These are phyloP conservation scores for Thryonomys swinderianus DNA, from an alignment of 2,113 vertebrate genomes.

Conservation along the genomic window DNA sequence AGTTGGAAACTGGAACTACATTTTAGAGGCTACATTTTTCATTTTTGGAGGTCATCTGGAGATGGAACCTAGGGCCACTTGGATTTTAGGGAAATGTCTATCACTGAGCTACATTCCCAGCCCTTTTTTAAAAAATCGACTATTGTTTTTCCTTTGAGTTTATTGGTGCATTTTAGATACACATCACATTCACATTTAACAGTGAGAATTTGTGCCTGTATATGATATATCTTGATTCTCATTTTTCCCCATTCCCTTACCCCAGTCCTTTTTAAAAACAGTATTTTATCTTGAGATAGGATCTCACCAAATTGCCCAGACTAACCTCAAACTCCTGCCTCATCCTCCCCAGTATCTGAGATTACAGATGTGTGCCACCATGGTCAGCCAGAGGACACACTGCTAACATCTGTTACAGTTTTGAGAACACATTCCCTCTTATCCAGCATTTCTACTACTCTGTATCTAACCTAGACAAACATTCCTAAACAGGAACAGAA, in stretches of 20 bases:
- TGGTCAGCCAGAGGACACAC: not conserved
- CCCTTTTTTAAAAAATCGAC: not conserved
- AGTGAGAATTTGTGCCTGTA: too few relatives aligned
- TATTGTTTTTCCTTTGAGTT: too few relatives aligned
- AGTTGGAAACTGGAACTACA: slow-evolving; percentile 35
- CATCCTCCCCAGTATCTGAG: not conserved
- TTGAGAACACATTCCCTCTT: slow-evolving; percentile 29
- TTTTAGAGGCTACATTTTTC: not conserved
- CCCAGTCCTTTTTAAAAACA: not conserved
- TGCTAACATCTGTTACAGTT: slow-evolving; percentile 45
- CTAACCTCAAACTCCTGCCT: not conserved
- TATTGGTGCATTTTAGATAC: too few relatives aligned
- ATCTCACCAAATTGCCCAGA: not conserved
- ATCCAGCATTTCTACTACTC: slow-evolving; percentile 16
- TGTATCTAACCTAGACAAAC: slow-evolving; percentile 1
- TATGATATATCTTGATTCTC: too few relatives aligned
- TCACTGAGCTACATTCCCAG: not conserved
- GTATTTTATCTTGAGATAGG: not conserved
- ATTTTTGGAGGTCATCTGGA: not conserved
- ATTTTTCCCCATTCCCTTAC: too few relatives aligned
- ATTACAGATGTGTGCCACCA: not conserved
- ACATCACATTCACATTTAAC: too few relatives aligned
- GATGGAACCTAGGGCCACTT: not conserved
- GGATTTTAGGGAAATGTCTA: not conserved
- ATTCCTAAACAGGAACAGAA: slow-evolving; percentile 22